Conservation (phyloP, 2,113 vertebrate species). For the Eidolon helvum region DNA sequence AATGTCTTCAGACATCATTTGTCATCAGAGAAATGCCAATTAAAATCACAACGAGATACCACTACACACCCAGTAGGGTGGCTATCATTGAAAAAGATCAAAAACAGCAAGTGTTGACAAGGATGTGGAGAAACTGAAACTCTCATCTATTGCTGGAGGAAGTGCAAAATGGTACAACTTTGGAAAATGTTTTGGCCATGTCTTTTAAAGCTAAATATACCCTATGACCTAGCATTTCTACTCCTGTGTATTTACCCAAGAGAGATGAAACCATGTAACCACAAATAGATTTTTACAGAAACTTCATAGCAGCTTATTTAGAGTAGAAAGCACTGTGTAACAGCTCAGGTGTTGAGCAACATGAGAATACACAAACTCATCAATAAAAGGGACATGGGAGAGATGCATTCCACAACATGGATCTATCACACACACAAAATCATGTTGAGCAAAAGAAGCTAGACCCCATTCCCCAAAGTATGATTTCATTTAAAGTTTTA, state of each 20-base stretch:
- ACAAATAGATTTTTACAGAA: constrained; percentile 15
- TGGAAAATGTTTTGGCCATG: background rate
- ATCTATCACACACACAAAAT: background rate
- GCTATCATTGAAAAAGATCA: background rate
- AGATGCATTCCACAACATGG: background rate
- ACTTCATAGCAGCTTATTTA: background rate
- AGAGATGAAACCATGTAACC: constrained; percentile 1
- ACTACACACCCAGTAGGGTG: background rate
- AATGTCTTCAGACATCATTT: background rate
- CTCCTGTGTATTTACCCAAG: background rate
- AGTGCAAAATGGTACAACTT: background rate
- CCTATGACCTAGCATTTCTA: background rate
- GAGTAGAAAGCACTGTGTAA: background rate
- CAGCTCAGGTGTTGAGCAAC: background rate
- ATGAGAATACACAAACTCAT: background rate
- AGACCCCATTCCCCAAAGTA: background rate
- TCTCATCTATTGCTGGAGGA: background rate
- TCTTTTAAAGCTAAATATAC: constrained; percentile 8
- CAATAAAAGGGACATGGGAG: background rate
- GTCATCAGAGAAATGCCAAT: background rate
- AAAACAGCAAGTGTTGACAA: background rate
- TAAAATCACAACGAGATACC: background rate
- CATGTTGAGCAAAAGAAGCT: background rate
- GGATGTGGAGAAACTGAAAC: background rate
- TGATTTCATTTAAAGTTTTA: background rate